A percentile compares a stretch with the other conserved stretches of the same genome.
These are phyloP conservation scores for Nipponia nippon DNA, from an alignment of 2,113 vertebrate species.

Conservation along the genomic window DNA sequence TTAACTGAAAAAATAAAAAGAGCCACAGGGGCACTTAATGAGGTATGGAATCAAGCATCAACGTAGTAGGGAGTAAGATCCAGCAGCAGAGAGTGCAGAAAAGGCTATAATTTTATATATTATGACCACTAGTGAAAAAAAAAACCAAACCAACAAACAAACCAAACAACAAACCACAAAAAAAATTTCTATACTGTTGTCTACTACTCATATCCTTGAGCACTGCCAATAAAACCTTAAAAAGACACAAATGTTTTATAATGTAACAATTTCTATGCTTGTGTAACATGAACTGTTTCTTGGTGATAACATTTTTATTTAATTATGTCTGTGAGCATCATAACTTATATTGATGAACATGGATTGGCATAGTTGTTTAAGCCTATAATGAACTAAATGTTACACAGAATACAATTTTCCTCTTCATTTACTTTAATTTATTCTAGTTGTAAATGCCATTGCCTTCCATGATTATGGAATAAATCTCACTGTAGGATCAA, in stretches of 20 bases:
- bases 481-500: slow-evolving; percentile 70
- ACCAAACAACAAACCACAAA: background rate
- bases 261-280: slow-evolving; percentile 28
- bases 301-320: slow-evolving; percentile 65
- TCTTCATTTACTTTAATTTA: slow-evolving; percentile 77
- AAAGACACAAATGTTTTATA: background rate
- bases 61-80: background rate
- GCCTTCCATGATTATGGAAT: slow-evolving; percentile 55
- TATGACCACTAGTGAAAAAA: background rate
- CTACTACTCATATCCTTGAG: background rate
- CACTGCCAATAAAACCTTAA: background rate
- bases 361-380: slow-evolving; percentile 61
- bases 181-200: background rate
- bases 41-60: background rate
- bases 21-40: background rate
- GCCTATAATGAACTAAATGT: slow-evolving; percentile 69
- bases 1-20: background rate
- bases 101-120: background rate
- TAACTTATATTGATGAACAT: slow-evolving; percentile 67
- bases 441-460: slow-evolving; percentile 67
- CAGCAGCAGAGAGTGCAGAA: background rate
- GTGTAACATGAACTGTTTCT: slow-evolving; percentile 23
- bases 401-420: slow-evolving; percentile 73
- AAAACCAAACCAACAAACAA: too few relatives aligned
- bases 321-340: slow-evolving; percentile 64